Evolutionary conservation across 2,888 invertebrate species (phyloP), one percentile per base, ranked within the genome.

Genomic region (Dasysyrphus tricinctus): DNA sequence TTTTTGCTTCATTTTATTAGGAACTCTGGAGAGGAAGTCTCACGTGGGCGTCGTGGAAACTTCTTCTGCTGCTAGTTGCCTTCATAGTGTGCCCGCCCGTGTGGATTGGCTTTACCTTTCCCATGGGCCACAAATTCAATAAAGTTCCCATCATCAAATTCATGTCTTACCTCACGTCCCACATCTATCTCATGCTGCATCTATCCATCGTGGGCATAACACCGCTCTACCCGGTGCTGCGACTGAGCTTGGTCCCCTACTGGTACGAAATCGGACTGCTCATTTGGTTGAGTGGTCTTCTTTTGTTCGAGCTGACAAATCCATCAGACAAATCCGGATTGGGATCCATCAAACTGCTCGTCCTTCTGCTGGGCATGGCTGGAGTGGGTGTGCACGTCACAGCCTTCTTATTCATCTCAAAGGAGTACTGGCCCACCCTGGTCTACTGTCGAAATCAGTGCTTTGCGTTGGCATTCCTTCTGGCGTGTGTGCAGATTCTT

Each of bases 121-220:
- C 99, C 70, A 93, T 98, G 91, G 97, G 97, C 54, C 98, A 98
- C 94, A 97, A 97, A 93, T 98, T 97, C 93, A 97, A 98, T 94
- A 98, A 98, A 94, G 98, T 99, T 90, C 99, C 99, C 80, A 99
- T 99, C 91, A 98, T 99, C 91, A 99, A 99, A 93, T 99, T 99
- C 93, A 99, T 99, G 97, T 98, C 99, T 57, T 99, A 99, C 93
- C 95, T 99, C 90, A 99, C 99, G 32, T 99, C 99, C 8, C 99
- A 99, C 93, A 96, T 99, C 90, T 99, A 99, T 93, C 95, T 99
- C 89, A 98, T 99, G 96, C 93, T 97, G 88, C 95, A 99, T 90
- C 95, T 99, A 89, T 95, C 97, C 89, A 94, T 99, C 89, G 97
- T 97, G 81, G 97, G 96, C 56, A 97, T 97, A 88, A 97, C 97